Evolutionary conservation across 2,113 vertebrate species (phyloP).

Genomic region (Cathartes aura): DNA sequence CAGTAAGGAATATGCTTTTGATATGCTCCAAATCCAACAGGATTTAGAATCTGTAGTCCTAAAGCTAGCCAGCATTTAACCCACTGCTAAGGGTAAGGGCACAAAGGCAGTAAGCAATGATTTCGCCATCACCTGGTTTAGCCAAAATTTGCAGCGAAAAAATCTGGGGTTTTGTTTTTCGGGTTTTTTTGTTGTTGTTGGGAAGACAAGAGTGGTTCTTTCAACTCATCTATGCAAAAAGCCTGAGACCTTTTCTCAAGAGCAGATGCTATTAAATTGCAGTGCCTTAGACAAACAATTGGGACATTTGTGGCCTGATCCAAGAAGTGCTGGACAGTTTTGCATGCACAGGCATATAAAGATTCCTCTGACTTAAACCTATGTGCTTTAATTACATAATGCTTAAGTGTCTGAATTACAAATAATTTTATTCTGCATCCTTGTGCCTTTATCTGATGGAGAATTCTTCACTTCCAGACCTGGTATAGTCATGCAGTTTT

Average conservation of each 20-base stretch:
- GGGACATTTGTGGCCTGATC: background rate
- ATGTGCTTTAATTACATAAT: background rate
- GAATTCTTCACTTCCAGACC: background rate
- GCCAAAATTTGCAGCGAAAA: background rate
- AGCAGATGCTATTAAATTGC: background rate
- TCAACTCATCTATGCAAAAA: background rate
- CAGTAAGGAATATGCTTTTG: background rate
- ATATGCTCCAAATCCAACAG: background rate
- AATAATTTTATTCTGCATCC: background rate
- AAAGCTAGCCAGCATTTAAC: background rate
- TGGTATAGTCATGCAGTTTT: background rate
- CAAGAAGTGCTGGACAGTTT: background rate
- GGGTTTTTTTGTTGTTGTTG: background rate
- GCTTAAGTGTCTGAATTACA: background rate
- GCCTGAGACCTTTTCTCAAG: background rate
- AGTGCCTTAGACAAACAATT: background rate
- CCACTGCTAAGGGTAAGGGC: background rate
- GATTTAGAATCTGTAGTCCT: background rate
- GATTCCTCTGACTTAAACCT: background rate
- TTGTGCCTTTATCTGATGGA: background rate
- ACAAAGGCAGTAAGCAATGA: background rate
- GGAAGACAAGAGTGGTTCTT: background rate
- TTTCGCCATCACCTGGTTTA: background rate
- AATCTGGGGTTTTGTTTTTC: background rate
- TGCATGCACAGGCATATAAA: background rate